Evolutionary conservation across 2,888 invertebrate genomes (phyloP), one percentile per base, ranked within the genome.

Genomic region (Lochmaea capreae): DNA sequence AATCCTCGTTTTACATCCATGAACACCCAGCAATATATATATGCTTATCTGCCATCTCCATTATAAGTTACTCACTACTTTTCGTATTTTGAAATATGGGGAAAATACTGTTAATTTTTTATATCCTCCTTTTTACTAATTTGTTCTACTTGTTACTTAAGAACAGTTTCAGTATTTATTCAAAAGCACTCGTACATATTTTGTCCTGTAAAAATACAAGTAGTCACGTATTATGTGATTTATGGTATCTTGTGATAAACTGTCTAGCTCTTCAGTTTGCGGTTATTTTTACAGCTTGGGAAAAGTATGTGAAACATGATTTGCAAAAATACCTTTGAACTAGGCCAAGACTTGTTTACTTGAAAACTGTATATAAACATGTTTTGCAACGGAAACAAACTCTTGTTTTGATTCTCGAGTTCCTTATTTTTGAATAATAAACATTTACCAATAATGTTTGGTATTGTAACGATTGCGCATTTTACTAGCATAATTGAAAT

Each of bases 311-410:
- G 16, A n/a, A 14, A n/a, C 16, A 52, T 52, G 52, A 52, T 52
- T 52, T 52, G 52, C 52, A 9, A 52, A 52, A 52, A 52, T 52
- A 52, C 16, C 52, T 46, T 16, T 18, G 14, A 52, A 52, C 52
- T 52, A 52, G 52, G 52, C 3, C 52, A 9, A 14, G n/a, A 9
- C 52, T 52, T 58, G 33, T 58, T 58, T 58, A 58, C 58, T 58
- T 58, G 22, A 14, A 12, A 22, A 58, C 33, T 22, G 12, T 33
- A 33, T 58, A 26, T 14, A 58, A 58, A 58, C 58, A 58, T 58
- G 58, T 58, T 58, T 58, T 58, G 58, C 58, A 58, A 58, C 12
- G 22, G 33, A 58, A 58, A 22, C 33, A 58, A 9, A 58, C 58
- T 18, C 26, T 58, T 58, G 26, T 58, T 58, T 58, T 58, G 12